A percentile compares a stretch with the other conserved stretches of the same genome.
phyloP scores from a whole-genome alignment of 2,888 invertebrate species.

The Hipparchia sbordonii region DNA sequence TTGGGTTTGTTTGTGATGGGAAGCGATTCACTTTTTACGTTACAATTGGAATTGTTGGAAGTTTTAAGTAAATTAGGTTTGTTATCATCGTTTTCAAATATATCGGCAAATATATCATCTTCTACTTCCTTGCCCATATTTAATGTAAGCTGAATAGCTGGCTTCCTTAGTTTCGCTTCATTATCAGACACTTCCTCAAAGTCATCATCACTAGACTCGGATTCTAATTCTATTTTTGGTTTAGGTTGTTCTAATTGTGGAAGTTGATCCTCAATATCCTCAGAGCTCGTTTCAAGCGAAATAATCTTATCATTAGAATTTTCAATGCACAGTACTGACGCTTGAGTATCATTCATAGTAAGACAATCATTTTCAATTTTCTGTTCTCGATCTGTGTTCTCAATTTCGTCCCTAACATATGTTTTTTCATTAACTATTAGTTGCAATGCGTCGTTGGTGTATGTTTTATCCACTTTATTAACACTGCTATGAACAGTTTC shows the following conservation, averaged over 20 bases:
- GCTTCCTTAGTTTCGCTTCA: conserved; percentile 54
- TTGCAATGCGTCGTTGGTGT: background rate
- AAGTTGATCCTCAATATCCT: conserved; percentile 45
- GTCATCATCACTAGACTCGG: conserved; percentile 74
- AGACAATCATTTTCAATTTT: conserved; percentile 5
- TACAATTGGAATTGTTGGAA: background rate
- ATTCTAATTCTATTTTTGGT: conserved; percentile 39
- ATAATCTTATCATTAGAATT: conserved; percentile 55
- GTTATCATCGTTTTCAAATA: conserved; percentile 68
- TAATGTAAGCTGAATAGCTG: conserved; percentile 74
- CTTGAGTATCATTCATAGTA: conserved; percentile 46
- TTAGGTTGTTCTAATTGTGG: conserved; percentile 9
- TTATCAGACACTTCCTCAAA: conserved; percentile 79
- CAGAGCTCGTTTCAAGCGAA: conserved; percentile 57
- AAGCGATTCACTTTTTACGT: background rate
- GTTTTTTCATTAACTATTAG: conserved; percentile 36
- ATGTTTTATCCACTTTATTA: conserved; percentile 28
- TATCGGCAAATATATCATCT: conserved; percentile 89
- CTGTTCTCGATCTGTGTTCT: background rate
- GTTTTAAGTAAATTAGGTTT: conserved; percentile 2
- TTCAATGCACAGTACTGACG: conserved; percentile 60
- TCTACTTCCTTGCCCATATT: conserved; percentile 57
- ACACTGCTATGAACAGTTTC: conserved; percentile 54
- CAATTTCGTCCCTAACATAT: conserved; percentile 13
- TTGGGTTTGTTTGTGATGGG: background rate